These are phyloP conservation scores for Caenorhabditis sp. DNA, from an alignment of 2,888 invertebrate species.

Conservation along the genomic window DNA sequence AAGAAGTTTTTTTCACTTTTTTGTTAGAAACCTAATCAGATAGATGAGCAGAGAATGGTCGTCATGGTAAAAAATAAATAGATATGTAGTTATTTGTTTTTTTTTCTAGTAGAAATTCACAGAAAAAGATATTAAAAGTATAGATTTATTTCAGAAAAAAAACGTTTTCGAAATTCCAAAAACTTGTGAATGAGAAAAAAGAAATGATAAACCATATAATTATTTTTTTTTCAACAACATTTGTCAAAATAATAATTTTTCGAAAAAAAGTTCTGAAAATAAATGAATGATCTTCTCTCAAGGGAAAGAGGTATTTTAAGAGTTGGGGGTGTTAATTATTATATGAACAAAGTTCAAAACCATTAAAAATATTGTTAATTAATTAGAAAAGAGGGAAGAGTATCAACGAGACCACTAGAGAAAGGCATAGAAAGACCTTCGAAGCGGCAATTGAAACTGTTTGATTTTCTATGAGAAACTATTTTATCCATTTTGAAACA, in stretches of 20 bases:
- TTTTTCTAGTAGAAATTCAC: neutral
- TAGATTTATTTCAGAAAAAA: neutral
- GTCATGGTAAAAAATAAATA: neutral
- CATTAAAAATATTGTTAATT: too few species aligned
- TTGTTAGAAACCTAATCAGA: neutral
- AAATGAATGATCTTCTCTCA: neutral
- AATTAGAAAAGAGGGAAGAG: too few species aligned
- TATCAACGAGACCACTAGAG: too few species aligned
- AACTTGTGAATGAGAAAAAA: neutral
- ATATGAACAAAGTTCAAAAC: too few species aligned
- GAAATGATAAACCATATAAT: neutral
- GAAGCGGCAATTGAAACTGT: too few species aligned
- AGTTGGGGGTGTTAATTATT: too few species aligned
- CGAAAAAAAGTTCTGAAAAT: neutral
- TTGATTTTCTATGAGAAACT: too few species aligned
- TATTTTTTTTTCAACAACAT: neutral
- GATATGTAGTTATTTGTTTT: neutral
- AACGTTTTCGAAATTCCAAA: neutral
- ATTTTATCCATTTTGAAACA: too few species aligned
- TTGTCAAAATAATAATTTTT: neutral
- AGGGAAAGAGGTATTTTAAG: too few species aligned
- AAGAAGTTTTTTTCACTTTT: neutral
- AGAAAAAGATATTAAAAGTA: neutral
- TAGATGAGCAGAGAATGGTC: neutral
- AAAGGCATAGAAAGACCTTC: too few species aligned